Evolutionary conservation across 2,113 vertebrate species (phyloP).

Genomic region (Opisthocomus hoazin): DNA sequence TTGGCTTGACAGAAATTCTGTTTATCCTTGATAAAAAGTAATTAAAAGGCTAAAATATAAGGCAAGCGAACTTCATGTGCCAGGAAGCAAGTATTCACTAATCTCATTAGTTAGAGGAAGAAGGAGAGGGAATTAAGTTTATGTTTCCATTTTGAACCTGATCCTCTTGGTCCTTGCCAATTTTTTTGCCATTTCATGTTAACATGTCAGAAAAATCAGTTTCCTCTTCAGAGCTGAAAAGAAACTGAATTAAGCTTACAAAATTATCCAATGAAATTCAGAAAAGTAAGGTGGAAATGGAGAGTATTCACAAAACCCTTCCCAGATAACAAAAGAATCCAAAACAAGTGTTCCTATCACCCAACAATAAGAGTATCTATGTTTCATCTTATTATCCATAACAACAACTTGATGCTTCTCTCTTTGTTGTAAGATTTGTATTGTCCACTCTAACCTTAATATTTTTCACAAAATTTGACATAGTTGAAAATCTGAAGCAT

Average conservation of each 20-base stretch:
- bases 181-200: neutral
- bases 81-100: neutral
- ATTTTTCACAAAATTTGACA: neutral
- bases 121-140: neutral
- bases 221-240: neutral
- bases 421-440: neutral
- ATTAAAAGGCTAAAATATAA: conserved; percentile 24
- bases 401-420: neutral
- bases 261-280: neutral
- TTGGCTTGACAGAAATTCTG: conserved; percentile 41
- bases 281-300: neutral
- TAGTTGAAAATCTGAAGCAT: neutral
- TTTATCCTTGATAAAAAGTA: conserved; percentile 32
- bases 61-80: neutral
- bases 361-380: too few relatives aligned
- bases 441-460: neutral
- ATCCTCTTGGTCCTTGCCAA: neutral
- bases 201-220: neutral
- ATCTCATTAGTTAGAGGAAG: neutral
- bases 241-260: neutral
- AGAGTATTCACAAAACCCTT: neutral
- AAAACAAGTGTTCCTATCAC: neutral
- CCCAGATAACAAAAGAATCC: neutral
- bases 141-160: conserved; percentile 16
- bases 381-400: neutral